These are phyloP conservation scores for Todiramphus saurophagus DNA, from an alignment of 2,113 vertebrate genomes.

Conservation along the genomic window DNA sequence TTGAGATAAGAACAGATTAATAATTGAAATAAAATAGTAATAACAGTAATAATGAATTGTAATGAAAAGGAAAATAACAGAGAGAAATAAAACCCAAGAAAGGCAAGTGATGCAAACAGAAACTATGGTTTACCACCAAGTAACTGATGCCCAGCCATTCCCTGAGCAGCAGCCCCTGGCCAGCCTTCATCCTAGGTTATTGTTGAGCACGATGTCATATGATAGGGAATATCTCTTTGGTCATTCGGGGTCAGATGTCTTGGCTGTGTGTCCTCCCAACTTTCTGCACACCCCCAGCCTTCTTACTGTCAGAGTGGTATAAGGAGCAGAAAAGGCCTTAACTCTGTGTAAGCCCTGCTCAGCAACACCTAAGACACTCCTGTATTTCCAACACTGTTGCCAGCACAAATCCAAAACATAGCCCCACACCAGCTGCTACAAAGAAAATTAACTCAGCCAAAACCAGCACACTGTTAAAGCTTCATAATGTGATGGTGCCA, in stretches of 20 bases:
- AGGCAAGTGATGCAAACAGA: not conserved
- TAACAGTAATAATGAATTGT: not conserved
- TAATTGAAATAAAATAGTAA: not conserved
- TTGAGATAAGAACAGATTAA: not conserved
- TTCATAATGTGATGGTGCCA: not conserved
- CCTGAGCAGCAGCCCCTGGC: not conserved
- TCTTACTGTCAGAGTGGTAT: not conserved
- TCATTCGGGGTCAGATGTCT: not conserved
- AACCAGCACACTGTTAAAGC: not conserved
- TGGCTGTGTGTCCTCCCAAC: not conserved
- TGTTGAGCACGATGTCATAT: not conserved
- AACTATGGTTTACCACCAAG: not conserved
- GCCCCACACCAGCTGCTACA: not conserved
- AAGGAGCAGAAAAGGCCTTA: not conserved
- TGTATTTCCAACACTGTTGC: not conserved
- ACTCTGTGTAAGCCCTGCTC: not conserved
- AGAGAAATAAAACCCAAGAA: not conserved
- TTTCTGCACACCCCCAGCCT: not conserved
- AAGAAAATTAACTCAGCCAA: not conserved
- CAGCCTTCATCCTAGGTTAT: not conserved
- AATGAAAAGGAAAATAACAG: not conserved
- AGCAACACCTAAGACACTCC: not conserved
- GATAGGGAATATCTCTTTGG: not conserved
- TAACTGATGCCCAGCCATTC: not conserved
- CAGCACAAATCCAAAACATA: not conserved